Conservation (phyloP, 2,113 vertebrate species). For the Arvicanthis niloticus region DNA sequence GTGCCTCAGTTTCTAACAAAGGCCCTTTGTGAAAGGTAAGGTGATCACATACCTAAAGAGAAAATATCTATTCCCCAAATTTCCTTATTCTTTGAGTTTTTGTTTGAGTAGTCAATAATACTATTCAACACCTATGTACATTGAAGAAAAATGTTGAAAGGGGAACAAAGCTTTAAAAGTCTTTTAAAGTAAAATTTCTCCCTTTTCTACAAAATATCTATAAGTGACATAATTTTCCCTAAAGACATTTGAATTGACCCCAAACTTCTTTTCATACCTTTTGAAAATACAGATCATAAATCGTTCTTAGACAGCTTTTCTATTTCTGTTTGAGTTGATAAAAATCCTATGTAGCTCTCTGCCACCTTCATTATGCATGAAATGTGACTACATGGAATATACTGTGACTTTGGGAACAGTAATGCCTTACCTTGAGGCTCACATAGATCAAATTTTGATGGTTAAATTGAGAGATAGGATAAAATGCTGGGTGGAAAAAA, state of each 20-base stretch:
- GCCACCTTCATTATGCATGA: conserved; percentile 74
- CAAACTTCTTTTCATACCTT: conserved; percentile 20
- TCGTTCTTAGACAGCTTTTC: conserved; percentile 64
- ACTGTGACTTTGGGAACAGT: conserved; percentile 37
- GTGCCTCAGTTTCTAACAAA: not conserved
- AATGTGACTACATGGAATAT: conserved; percentile 68
- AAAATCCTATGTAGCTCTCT: conserved; percentile 76
- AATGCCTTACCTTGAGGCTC: conserved; percentile 64
- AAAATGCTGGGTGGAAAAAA: conserved; percentile 63
- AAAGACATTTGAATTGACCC: conserved; percentile 42
- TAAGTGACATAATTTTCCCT: conserved; percentile 55
- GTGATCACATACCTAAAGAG: not conserved
- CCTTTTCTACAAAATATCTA: not conserved
- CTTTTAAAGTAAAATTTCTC: not conserved
- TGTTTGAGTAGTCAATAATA: conserved; percentile 26
- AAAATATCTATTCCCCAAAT: not conserved
- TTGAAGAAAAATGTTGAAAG: not conserved
- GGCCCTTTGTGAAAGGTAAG: not conserved
- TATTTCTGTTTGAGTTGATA: conserved; percentile 75
- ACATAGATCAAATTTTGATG: conserved; percentile 72
- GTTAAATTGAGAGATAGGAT: conserved; percentile 64
- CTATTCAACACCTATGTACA: not conserved
- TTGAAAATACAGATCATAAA: conserved; percentile 58
- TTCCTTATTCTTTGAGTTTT: not conserved
- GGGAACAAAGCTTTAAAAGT: not conserved